phyloP scores from a whole-genome alignment of 2,888 invertebrate genomes.

The Chelonus formosanus region DNA sequence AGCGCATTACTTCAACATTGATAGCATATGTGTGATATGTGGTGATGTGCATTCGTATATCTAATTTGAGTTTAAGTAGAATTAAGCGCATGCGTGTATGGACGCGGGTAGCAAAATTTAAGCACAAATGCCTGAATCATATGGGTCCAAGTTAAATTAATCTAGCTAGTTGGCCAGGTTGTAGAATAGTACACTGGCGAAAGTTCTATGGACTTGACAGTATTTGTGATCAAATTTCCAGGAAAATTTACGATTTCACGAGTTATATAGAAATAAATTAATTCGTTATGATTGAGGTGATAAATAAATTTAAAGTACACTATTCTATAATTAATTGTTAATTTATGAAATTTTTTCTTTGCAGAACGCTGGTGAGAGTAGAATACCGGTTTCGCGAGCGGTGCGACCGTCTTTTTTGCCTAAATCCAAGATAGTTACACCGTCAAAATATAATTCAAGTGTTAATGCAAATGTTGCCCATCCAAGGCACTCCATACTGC shows the following conservation, averaged over 20 bases:
- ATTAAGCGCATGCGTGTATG: slow-evolving; percentile 17
- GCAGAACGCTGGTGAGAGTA: slow-evolving; percentile 59
- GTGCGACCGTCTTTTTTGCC: slow-evolving; percentile 56
- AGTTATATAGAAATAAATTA: not conserved
- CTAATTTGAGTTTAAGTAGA: slow-evolving; percentile 19
- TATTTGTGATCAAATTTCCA: not conserved
- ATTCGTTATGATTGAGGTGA: too few species aligned
- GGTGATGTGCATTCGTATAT: not conserved
- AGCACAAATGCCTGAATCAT: slow-evolving; percentile 9
- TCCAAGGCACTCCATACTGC: slow-evolving; percentile 38
- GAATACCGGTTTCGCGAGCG: slow-evolving; percentile 57
- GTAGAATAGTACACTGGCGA: not conserved
- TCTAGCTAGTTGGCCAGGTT: slow-evolving; percentile 20
- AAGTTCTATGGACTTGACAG: slow-evolving; percentile 18
- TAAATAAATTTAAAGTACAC: not conserved
- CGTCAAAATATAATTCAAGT: slow-evolving; percentile 39
- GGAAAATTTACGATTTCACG: not conserved
- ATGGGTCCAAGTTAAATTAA: slow-evolving; percentile 18
- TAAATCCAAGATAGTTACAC: slow-evolving; percentile 50
- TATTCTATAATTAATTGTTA: slow-evolving; percentile 4
- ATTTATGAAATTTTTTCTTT: slow-evolving; percentile 33
- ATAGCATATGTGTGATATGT: not conserved
- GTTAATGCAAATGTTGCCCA: slow-evolving; percentile 15
- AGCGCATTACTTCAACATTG: not conserved
- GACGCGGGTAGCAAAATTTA: slow-evolving; percentile 3